These are phyloP conservation scores for Zonitis immaculata DNA, from an alignment of 2,888 invertebrate species.

Conservation along the genomic window DNA sequence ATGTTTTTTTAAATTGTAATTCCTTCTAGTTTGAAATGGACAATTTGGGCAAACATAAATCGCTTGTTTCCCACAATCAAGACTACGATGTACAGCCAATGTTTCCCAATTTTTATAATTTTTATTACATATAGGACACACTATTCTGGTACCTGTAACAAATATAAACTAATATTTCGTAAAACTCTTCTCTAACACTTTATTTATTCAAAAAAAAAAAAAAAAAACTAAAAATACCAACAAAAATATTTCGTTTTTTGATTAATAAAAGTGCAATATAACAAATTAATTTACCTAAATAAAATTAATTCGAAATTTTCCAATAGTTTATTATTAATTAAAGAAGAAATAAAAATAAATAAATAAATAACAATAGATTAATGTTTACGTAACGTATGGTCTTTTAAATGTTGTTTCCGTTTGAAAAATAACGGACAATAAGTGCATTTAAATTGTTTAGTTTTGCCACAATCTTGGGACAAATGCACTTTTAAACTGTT, in stretches of 20 bases:
- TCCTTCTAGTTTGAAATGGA: constrained; percentile 48
- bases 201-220: not conserved
- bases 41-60: constrained; percentile 39
- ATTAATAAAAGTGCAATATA: too few relatives aligned
- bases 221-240: too few relatives aligned
- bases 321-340: not conserved
- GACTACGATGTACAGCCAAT: constrained; percentile 59
- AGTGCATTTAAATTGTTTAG: constrained; percentile 13
- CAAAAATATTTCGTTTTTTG: too few relatives aligned
- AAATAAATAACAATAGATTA: not conserved
- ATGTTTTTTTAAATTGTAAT: constrained; percentile 15
- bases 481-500: constrained; percentile 15
- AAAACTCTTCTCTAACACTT: too few relatives aligned
- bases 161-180: not conserved
- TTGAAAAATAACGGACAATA: constrained; percentile 12
- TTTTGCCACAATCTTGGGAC: constrained; percentile 16
- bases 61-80: constrained; percentile 51
- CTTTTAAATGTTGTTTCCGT: constrained; percentile 22
- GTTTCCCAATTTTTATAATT: constrained; percentile 55
- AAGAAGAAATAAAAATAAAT: too few relatives aligned
- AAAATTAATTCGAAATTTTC: not conserved
- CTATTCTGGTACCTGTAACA: constrained; percentile 4
- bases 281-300: too few relatives aligned
- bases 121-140: constrained; percentile 32
- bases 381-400: constrained; percentile 26